phyloP scores from a whole-genome alignment of 2,113 vertebrate species.

The Mesocricetus auratus region DNA sequence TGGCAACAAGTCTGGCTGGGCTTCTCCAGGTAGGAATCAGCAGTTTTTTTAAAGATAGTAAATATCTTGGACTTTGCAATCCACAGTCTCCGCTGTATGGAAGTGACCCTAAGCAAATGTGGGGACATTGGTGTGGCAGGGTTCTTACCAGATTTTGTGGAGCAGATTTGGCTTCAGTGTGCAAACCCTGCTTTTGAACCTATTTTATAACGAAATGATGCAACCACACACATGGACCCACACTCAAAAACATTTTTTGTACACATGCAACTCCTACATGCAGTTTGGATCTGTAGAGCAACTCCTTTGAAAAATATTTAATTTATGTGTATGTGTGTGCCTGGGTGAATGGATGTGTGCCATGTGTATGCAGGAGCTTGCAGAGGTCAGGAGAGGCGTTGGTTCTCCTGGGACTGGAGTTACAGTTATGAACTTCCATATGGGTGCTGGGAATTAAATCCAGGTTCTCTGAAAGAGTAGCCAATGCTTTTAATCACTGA shows the following conservation, averaged over 20 bases:
- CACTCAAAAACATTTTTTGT: neutral
- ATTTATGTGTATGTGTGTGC: neutral
- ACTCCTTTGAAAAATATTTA: neutral
- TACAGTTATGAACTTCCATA: neutral
- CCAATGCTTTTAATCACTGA: neutral
- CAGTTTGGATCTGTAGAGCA: neutral
- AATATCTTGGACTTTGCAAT: neutral
- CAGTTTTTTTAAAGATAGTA: neutral
- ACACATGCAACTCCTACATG: neutral
- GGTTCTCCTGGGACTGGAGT: neutral
- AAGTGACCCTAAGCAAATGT: neutral
- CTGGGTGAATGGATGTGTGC: neutral
- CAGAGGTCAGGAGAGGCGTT: neutral
- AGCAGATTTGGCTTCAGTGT: neutral
- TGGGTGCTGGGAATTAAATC: neutral
- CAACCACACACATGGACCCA: neutral
- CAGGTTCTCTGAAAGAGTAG: neutral
- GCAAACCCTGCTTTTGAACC: neutral
- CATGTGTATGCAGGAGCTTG: neutral
- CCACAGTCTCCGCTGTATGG: neutral
- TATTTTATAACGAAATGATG: neutral
- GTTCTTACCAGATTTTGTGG: slow-evolving; percentile 32
- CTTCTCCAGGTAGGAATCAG: neutral
- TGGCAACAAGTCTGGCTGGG: neutral
- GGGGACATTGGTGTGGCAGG: neutral